Base-by-base conservation (phyloP, 2,797 vertebrate species). In the Simalia tracyae region DNA sequence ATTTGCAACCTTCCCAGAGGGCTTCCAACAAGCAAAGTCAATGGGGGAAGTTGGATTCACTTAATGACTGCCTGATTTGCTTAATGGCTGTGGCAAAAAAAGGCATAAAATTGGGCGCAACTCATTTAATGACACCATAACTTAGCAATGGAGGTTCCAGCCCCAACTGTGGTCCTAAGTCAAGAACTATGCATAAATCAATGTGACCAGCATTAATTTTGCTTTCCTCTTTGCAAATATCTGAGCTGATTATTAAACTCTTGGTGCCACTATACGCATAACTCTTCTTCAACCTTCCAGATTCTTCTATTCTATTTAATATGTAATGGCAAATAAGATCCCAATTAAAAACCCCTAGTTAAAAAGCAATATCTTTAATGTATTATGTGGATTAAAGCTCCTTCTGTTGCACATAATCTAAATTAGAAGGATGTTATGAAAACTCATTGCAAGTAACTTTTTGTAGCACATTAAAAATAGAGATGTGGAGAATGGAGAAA, bases 191-290 rank as follows among this genome's bases (percentile, higher is more conserved):
- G 2, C 3, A 3, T 42, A 42, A 42, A 42, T 96, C 87, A 86
- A 63, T 61, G 59, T 92, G 88, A 94, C 93, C 93, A 93, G 92
- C 87, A 90, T 92, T 95, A 95, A 95, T 96, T 94, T 93, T 22
- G 6, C 24, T 84, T 4, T 17, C 7, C 24, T 14, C 66, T 85
- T 86, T 91, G 19, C 31, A 57, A 93, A 93, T 92, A 59, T 92
- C 91, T 88, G 89, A 94, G 60, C 59, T 89, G 63, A 88, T 81
- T 95, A 89, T 87, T 12, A 0, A 94, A 93, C 94, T 89, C 90
- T 54, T 91, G 93, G 94, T 92, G 90, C 46, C 24, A n/a, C 85
- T 95, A 72, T 84, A 84, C 60, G 87, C 91, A 26, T 92, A 90
- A 64, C 86, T 88, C 92, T 64, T 93, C 89, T 61, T 50, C 59